Evolutionary conservation across 1,140 invertebrate genomes (phyloP), one percentile per base, ranked within the genome.

Genomic region (Drosophila nebulosa): DNA sequence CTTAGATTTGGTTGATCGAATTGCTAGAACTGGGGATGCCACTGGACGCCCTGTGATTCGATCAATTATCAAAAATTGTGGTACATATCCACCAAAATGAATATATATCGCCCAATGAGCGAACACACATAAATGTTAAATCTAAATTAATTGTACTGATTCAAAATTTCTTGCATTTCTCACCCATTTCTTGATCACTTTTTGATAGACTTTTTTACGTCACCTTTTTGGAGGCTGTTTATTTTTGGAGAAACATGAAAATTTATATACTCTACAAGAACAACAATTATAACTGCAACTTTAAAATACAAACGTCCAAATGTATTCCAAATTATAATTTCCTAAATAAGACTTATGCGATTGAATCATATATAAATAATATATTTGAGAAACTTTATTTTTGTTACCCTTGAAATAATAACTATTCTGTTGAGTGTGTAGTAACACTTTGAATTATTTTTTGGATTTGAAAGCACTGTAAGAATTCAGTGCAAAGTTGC

Each of bases 1-100:
- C 1, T 92, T 97, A 27, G 96, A 96, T 79, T 91, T 97, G 32
- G 94, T 97, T 22, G 96, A 97, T 81, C 95, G 95, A 80, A 95
- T 97, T 73, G 95, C 95, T 51, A 94, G 95, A 62, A 95, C 93
- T 69, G 95, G 96, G 58, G 95, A 96, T 91, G 94, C 94, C 58
- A 94, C 94, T 39, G 96, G 96, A 36, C 96, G 96, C 90, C 96
- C 96, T 21, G 95, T 94, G 30, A 95, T 95, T 91, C 94, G 93
- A 78, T 95, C 96, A 81, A 90, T 95, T 66, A 96, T 97, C 79
- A 93, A 94, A 14, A 95, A 94, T 91, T 97, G 96, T 91, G 96
- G 96, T 64, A 95, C 95, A 90, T 94, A 95, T 91, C 93, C 55
- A 16, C 26, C 14, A 0, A 27, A 16, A 14, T 18, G 26, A 35